These are phyloP conservation scores for Nasonia vitripennis DNA, from an alignment of 1,140 invertebrate species.

Conservation along the genomic window DNA sequence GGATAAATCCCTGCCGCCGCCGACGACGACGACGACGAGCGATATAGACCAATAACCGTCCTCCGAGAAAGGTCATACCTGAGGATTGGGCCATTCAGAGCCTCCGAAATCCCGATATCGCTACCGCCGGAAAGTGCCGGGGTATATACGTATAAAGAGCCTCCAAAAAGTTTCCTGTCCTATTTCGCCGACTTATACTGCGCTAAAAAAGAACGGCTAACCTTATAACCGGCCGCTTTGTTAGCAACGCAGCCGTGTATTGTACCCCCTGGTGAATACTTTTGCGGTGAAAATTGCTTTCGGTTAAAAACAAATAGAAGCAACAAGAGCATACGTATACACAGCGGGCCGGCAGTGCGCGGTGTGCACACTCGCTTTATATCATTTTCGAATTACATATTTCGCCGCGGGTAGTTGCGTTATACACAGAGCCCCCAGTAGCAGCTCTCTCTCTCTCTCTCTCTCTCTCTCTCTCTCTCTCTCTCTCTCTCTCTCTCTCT, in stretches of 20 bases:
- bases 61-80: neutral
- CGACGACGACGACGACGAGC: neutral
- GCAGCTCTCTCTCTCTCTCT: neutral
- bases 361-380: slow-evolving; percentile 7
- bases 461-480: no score
- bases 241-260: no score
- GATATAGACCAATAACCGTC: neutral
- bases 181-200: neutral
- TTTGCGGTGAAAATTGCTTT: neutral
- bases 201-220: no score
- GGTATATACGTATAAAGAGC: neutral
- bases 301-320: slow-evolving; percentile 5
- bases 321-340: neutral
- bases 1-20: slow-evolving; percentile 5
- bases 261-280: neutral
- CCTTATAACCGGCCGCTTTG: no score
- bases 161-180: neutral
- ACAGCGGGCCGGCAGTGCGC: neutral
- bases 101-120: neutral
- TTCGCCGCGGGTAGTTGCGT: slow-evolving; percentile 18
- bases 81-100: neutral
- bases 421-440: no score
- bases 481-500: no score
- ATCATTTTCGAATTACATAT: slow-evolving; percentile 42
- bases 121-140: neutral